These are phyloP conservation scores for Sweltsa coloradensis DNA, from an alignment of 1,140 invertebrate species.

Conservation along the genomic window DNA sequence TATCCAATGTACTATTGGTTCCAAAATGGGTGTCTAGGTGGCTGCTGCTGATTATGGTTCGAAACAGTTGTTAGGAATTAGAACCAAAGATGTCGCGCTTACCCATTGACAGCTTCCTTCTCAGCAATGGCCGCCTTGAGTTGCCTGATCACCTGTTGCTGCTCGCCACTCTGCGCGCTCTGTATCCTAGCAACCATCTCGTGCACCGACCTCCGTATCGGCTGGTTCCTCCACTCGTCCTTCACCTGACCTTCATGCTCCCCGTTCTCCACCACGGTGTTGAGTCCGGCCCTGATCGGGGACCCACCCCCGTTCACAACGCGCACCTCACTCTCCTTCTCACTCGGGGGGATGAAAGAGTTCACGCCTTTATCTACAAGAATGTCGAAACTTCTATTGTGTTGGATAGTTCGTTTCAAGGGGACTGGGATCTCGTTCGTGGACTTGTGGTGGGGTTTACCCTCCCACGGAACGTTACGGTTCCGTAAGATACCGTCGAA, in stretches of 20 bases:
- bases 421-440: not conserved
- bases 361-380: slow-evolving; percentile 21
- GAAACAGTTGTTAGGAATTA: slow-evolving; percentile 25
- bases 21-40: too few relatives aligned
- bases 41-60: slow-evolving; percentile 19
- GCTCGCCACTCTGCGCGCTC: slow-evolving; percentile 27
- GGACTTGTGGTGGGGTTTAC: slow-evolving; percentile 24
- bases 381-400: slow-evolving; percentile 14
- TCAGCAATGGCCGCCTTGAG: too few relatives aligned
- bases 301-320: too few relatives aligned
- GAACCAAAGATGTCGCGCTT: too few relatives aligned
- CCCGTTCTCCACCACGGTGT: too few relatives aligned
- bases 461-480: slow-evolving; percentile 26
- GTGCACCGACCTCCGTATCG: slow-evolving; percentile 26
- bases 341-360: too few relatives aligned
- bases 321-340: too few relatives aligned
- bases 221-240: slow-evolving; percentile 20
- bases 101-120: too few relatives aligned
- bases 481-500: slow-evolving; percentile 23
- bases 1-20: too few relatives aligned
- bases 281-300: too few relatives aligned
- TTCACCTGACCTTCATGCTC: too few relatives aligned
- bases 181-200: slow-evolving; percentile 31
- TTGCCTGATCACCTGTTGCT: too few relatives aligned
- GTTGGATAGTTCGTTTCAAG: slow-evolving; percentile 16